Evolutionary conservation across 1,140 invertebrate genomes (phyloP), one percentile per base, ranked within the genome.

Genomic region (Drosophila willistoni): DNA sequence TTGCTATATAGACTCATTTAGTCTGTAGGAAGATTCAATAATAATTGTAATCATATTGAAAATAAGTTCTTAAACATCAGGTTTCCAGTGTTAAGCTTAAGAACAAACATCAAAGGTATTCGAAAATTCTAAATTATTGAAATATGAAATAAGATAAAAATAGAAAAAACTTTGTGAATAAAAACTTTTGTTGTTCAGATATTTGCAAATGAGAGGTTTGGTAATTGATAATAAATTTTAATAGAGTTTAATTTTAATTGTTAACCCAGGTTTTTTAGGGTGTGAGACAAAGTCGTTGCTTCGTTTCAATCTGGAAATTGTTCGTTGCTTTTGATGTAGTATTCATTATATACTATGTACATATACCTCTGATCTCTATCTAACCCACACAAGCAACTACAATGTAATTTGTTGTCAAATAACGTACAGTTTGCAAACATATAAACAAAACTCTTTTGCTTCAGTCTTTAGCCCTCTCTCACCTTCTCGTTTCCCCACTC

Each of bases 401-500:
- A 51, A 41, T 42, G 13, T 22, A 68, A 54, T 72, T 71, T 41
- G 57, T 73, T 65, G 65, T 86, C 72, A 79, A 79, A 87, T 87
- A 86, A 67, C 79, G 72, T 79, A 70, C 71, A 68, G 62, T 69
- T 79, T 41, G 64, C 57, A 56, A 77, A 77, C 64, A 57, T 14
- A 71, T 39, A 77, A 61, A 76, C 60, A 47, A 60, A 68, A 71
- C 59, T 66, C 64, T 75, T 62, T 4, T 22, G 17, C 17, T 22
- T 51, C 66, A 39, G 42, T 64, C 17, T 42, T 36, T 13, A 41
- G 29, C n/a, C 54, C 56, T 44, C n/a, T 36, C 9, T 29, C 19
- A 44, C 34, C n/a, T 22, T 36, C 55, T 51, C n/a, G 19, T 39
- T 65, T 63, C 14, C 36, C 14, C 41, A n/a, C n/a, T 63, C 41